Percentiles rank a stretch among this genome's conserved stretches.
Evolutionary conservation across 2,797 vertebrate genomes (phyloP).

Genomic region (Enteromius afrohamiltoni): DNA sequence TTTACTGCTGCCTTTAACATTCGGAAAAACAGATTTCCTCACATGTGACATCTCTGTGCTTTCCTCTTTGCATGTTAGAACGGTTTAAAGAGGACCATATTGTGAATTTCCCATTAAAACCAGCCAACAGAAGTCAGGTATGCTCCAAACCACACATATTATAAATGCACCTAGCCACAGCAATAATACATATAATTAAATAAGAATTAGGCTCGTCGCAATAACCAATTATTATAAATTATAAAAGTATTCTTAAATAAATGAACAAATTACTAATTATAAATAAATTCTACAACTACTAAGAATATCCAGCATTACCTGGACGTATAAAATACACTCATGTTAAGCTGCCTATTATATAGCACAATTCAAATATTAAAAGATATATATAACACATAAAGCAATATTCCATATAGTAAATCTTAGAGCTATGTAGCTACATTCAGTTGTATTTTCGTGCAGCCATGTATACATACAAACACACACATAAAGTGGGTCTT

Average conservation of each 20-base stretch:
- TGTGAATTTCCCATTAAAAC: conserved; percentile 76
- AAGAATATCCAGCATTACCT: background rate
- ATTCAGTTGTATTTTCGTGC: too few species aligned
- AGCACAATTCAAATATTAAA: too few species aligned
- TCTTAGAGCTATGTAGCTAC: too few species aligned
- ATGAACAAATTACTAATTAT: background rate
- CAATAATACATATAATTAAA: background rate
- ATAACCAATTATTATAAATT: background rate
- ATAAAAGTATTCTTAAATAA: background rate
- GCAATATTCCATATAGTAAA: too few species aligned
- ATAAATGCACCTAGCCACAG: background rate
- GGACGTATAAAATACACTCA: background rate
- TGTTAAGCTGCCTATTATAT: background rate
- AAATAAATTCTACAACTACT: background rate
- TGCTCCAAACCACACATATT: conserved; percentile 34
- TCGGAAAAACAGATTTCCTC: conserved; percentile 51
- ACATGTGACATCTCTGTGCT: background rate
- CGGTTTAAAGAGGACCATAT: conserved; percentile 76
- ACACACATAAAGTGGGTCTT: too few species aligned
- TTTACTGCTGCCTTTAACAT: conserved; percentile 14
- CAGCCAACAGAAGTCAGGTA: conserved; percentile 74
- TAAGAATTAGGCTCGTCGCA: background rate
- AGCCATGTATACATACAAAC: too few species aligned
- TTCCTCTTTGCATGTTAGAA: conserved; percentile 65
- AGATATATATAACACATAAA: too few species aligned